A percentile compares a stretch with the other conserved stretches of the same genome.
Evolutionary conservation across 2,113 vertebrate species (phyloP).

Genomic region (Motacilla tschutschensis): DNA sequence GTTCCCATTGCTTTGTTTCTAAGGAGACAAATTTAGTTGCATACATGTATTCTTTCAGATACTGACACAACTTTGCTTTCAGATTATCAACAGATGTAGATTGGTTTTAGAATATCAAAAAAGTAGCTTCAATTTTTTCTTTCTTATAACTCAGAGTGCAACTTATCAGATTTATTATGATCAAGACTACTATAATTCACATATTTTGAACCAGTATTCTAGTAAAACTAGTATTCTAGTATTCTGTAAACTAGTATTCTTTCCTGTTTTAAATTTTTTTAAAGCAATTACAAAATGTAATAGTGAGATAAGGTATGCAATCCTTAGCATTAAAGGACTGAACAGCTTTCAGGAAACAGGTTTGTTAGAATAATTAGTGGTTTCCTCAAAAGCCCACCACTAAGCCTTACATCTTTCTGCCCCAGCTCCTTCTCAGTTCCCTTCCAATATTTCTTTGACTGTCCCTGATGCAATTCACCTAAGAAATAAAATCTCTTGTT

Average conservation of each 20-base stretch:
- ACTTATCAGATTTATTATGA: background rate
- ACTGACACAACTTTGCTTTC: background rate
- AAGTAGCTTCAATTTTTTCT: background rate
- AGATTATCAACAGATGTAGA: background rate
- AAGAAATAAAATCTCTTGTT: background rate
- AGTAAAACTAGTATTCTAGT: background rate
- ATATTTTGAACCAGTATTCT: background rate
- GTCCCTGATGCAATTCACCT: background rate
- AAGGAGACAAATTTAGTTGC: background rate
- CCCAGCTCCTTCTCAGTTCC: background rate
- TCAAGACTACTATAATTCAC: background rate
- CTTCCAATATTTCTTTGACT: background rate
- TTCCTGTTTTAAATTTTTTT: background rate
- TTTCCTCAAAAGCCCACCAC: background rate
- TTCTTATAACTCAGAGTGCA: background rate
- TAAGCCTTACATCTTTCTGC: background rate
- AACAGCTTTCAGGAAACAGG: background rate
- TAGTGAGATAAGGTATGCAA: background rate
- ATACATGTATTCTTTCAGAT: background rate
- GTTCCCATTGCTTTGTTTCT: background rate
- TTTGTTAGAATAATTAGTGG: background rate
- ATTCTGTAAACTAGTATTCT: background rate
- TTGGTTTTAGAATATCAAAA: background rate
- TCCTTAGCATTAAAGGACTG: background rate
- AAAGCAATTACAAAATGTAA: background rate